Conservation (phyloP, 2,888 invertebrate species). For the Rugalucina vietnamica region DNA sequence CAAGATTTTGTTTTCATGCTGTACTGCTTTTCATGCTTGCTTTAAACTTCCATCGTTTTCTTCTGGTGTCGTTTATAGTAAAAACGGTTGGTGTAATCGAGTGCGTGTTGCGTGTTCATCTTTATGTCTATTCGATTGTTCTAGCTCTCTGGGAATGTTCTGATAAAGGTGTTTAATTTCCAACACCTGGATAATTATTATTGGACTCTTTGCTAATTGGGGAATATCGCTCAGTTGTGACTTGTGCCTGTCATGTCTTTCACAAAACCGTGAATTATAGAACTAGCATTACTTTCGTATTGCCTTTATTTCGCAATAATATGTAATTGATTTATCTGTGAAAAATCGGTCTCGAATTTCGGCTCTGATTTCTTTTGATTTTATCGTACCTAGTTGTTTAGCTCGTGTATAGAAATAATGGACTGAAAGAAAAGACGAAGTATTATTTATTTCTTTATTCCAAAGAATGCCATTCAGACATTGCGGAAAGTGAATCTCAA, state of each 20-base stretch:
- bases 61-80: no score
- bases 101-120: no score
- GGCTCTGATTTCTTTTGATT: neutral
- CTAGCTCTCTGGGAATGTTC: neutral
- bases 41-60: no score
- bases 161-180: neutral
- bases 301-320: neutral
- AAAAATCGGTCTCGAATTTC: neutral
- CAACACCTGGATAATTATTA: neutral
- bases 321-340: neutral
- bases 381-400: neutral
- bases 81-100: no score
- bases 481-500: no score
- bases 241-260: neutral
- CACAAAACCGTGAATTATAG: neutral
- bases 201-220: neutral
- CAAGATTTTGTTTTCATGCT: no score
- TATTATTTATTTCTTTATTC: no score
- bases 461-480: no score
- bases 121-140: neutral
- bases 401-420: no score
- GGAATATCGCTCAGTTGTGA: neutral
- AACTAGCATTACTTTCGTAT: neutral
- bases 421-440: no score
- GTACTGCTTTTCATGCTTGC: no score